Conservation (phyloP, 1,140 invertebrate genomes). For the roundworm (Caenorhabditis elegans) region DNA sequence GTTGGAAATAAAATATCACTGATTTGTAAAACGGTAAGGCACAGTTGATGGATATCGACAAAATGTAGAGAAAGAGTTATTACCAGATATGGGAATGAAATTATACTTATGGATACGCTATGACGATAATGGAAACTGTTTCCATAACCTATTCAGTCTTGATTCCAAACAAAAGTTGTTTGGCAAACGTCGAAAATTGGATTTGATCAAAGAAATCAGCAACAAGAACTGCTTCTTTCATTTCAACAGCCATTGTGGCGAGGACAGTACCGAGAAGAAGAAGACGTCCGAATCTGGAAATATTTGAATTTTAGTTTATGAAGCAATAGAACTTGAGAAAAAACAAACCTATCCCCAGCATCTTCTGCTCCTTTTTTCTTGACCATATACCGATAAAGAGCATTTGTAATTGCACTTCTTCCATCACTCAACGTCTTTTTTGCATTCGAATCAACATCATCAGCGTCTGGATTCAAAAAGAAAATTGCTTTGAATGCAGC, state of each 20-base stretch:
- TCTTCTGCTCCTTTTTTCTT: conserved; percentile 56
- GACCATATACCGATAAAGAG: conserved; percentile 63
- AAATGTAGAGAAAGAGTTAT: no score
- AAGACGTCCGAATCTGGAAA: conserved; percentile 45
- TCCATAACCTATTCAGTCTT: conserved; percentile 54
- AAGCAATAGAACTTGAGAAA: background rate
- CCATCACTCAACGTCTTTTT: conserved; percentile 51
- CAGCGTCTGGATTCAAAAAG: conserved; percentile 66
- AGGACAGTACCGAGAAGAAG: conserved; percentile 63
- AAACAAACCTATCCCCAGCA: conserved; percentile 57
- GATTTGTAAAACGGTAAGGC: background rate
- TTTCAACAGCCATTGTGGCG: conserved; percentile 65
- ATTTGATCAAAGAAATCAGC: conserved; percentile 65
- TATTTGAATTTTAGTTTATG: background rate
- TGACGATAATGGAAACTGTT: no score
- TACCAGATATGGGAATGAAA: no score
- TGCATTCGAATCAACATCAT: conserved; percentile 52
- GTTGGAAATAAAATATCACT: conserved; percentile 23
- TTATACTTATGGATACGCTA: no score
- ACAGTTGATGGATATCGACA: background rate
- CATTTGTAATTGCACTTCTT: conserved; percentile 59
- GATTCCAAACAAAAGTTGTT: conserved; percentile 58
- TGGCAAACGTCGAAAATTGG: conserved; percentile 58
- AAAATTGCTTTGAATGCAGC: conserved; percentile 65
- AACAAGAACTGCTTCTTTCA: conserved; percentile 65